A percentile compares a stretch with the other conserved stretches of the same genome.
Conservation (phyloP, 2,888 invertebrate genomes). For the Agelastica alni region DNA sequence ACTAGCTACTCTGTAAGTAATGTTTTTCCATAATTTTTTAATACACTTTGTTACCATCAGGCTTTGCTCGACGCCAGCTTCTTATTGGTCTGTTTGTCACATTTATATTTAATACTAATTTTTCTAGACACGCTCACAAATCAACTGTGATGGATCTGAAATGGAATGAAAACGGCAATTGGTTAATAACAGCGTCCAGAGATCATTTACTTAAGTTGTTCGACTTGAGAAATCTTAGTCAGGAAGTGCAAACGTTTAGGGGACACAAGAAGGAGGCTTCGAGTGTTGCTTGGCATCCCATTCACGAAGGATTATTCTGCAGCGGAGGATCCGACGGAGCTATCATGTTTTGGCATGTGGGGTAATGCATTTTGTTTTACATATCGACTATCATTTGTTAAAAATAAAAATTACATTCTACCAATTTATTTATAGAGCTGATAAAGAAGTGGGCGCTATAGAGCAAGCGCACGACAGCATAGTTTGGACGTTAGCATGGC, state of each 20-base stretch:
- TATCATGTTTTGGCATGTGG: conserved; percentile 98
- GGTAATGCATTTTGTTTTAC: conserved; percentile 60
- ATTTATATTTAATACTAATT: no score
- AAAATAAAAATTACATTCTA: not conserved
- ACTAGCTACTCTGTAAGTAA: conserved; percentile 84
- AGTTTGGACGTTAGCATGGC: conserved; percentile 99
- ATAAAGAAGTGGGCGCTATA: conserved; percentile 97
- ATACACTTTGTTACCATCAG: no score
- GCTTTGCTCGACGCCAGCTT: no score
- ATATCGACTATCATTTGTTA: no score
- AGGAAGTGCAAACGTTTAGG: conserved; percentile 95
- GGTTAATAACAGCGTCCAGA: conserved; percentile 97
- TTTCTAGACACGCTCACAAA: conserved; percentile 91
- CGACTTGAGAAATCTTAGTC: conserved; percentile 93
- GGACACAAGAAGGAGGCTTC: conserved; percentile 99
- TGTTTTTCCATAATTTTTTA: no score
- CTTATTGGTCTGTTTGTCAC: no score
- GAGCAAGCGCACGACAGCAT: conserved; percentile 99
- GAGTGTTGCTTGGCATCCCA: conserved; percentile 97
- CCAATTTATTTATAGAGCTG: conserved; percentile 65
- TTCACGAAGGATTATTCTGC: conserved; percentile 95
- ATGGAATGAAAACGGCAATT: conserved; percentile 99
- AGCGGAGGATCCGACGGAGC: conserved; percentile 99
- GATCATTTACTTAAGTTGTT: conserved; percentile 97
- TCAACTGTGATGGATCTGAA: conserved; percentile 99